Evolutionary conservation across 92 coral and sea anemone species (phyloP), one percentile per base, ranked within the genome.

Genomic region (Zoanthus sociatus): DNA sequence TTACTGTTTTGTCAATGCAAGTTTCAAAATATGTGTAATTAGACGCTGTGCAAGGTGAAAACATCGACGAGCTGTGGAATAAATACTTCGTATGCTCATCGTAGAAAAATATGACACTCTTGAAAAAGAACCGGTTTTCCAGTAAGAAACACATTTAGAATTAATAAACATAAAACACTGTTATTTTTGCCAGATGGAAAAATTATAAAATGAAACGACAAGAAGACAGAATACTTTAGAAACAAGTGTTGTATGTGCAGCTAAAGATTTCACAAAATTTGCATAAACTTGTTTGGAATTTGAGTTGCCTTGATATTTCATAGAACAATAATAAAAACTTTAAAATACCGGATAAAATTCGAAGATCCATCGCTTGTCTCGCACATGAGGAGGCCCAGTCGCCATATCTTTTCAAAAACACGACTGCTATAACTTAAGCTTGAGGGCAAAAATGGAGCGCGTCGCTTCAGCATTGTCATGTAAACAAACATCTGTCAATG

Each of bases 331-430:
- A 54, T n/a, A 30, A n/a, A 79, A 33, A 21, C 44, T 30, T 9
- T 1, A 76, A 21, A 79, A 89, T 94, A 96, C 99, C 99, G 99
- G 99, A 87, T 95, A 97, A 82, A 89, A 97, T 84, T 97, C 99
- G 92, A 97, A 97, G 77, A 97, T 97, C 99, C 99, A 97, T 69
- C 89, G 92, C 86, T 92, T 97, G 84, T 97, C 99, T 86, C 98
- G 89, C 46, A 96, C 94, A 78, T 93, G 88, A 69, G 87, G 77
- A 47, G 97, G 91, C 73, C 92, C 87, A 71, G 89, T 84, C 44
- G 91, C 93, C 90, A 92, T 73, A 16, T 84, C 70, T 56, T 55
- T 37, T 9, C 7, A 4, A 84, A 42, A 81, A 15, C 67, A 63
- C 60, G 26, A 64, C 4, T 20, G 20, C 21, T 63, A 16, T 12